Percentiles rank a stretch among this genome's conserved stretches.
phyloP scores from a whole-genome alignment of 2,797 vertebrate species.

The Remorina albescens region DNA sequence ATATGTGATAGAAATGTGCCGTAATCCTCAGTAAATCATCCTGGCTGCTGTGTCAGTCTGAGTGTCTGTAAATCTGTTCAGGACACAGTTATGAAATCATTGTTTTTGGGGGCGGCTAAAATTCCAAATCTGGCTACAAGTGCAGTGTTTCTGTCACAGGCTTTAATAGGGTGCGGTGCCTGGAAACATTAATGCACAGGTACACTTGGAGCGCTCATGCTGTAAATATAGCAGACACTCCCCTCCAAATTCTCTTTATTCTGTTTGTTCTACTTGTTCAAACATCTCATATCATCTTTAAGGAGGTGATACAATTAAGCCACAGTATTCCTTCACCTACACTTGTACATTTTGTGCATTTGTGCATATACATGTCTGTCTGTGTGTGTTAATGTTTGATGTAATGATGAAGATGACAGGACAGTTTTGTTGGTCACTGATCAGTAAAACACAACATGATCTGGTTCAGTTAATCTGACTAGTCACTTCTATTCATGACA shows the following conservation, averaged over 20 bases:
- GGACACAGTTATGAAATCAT: conserved; percentile 63
- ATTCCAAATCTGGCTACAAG: conserved; percentile 61
- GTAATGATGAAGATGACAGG: conserved; percentile 31
- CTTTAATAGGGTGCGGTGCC: conserved; percentile 37
- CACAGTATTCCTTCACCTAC: not conserved
- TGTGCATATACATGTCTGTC: not conserved
- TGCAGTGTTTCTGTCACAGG: conserved; percentile 58
- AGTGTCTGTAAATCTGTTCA: conserved; percentile 45
- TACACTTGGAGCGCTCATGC: conserved; percentile 47
- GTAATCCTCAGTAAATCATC: conserved; percentile 48
- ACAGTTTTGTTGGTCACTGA: conserved; percentile 34
- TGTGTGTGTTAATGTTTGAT: conserved; percentile 16
- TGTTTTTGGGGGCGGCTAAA: conserved; percentile 54
- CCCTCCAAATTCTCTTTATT: conserved; percentile 6
- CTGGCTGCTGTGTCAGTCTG: conserved; percentile 45
- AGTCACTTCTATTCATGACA: conserved; percentile 26
- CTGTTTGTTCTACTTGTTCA: conserved; percentile 24
- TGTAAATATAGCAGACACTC: conserved; percentile 31
- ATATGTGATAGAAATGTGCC: conserved; percentile 44
- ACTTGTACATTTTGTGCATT: not conserved
- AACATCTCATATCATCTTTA: no score
- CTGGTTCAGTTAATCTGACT: conserved; percentile 36
- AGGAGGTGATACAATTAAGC: not conserved
- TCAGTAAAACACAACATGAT: conserved; percentile 48
- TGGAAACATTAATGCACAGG: conserved; percentile 41